A percentile compares a stretch with the other conserved stretches of the same genome.
Evolutionary conservation across 2,888 invertebrate genomes (phyloP).

Genomic region (Eupithecia exiguata): DNA sequence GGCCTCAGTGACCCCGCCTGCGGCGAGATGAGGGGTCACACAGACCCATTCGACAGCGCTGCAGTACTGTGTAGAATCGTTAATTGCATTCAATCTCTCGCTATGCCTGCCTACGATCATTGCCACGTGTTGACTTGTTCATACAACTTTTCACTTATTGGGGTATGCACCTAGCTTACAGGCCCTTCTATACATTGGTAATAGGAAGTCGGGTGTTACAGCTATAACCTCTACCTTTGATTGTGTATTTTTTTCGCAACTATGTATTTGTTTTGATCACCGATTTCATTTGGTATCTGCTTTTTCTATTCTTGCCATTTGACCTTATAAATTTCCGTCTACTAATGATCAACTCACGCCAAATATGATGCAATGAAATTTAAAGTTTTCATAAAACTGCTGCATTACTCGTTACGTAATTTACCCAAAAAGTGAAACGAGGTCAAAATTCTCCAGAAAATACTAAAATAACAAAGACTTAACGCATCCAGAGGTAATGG

Average conservation of each 20-base stretch:
- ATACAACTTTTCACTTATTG: slow-evolving; percentile 37
- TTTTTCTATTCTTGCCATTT: neutral
- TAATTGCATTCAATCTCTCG: slow-evolving; percentile 71
- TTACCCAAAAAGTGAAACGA: slow-evolving; percentile 49
- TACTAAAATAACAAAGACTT: slow-evolving; percentile 65
- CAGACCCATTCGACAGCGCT: slow-evolving; percentile 56
- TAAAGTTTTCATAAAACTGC: slow-evolving; percentile 17
- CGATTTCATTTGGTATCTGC: neutral
- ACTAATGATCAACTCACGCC: neutral
- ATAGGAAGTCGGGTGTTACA: too few relatives aligned
- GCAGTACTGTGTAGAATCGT: slow-evolving; percentile 70
- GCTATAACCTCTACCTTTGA: neutral
- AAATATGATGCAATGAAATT: slow-evolving; percentile 17
- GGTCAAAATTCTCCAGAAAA: slow-evolving; percentile 60
- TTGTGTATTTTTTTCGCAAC: neutral
- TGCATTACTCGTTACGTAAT: slow-evolving; percentile 33
- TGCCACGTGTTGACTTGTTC: slow-evolving; percentile 46
- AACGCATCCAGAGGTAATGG: slow-evolving; percentile 77
- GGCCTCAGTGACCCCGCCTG: slow-evolving; percentile 58
- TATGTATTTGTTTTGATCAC: neutral
- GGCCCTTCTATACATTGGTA: neutral
- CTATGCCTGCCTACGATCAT: slow-evolving; percentile 33
- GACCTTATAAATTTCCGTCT: neutral
- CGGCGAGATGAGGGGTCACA: slow-evolving; percentile 58
- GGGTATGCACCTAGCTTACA: neutral